Percentiles rank a stretch among this genome's conserved stretches.
Evolutionary conservation across 2,888 invertebrate genomes (phyloP).

Genomic region (Allolobophora icterica): DNA sequence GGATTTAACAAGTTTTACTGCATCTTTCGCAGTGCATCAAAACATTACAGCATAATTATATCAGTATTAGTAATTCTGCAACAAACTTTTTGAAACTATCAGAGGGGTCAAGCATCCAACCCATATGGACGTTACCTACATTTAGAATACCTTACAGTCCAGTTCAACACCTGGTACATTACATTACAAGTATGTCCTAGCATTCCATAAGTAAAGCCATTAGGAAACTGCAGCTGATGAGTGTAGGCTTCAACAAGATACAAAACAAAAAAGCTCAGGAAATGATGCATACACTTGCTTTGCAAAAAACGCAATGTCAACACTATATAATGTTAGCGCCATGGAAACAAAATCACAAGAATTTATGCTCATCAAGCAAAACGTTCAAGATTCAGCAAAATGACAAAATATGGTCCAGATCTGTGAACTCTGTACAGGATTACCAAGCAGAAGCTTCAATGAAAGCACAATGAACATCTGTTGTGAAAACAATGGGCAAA

Average conservation of each 20-base stretch:
- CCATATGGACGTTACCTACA: not conserved
- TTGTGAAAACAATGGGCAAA: not conserved
- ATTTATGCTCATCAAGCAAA: not conserved
- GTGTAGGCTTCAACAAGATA: not conserved
- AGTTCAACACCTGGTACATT: not conserved
- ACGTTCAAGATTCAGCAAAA: not conserved
- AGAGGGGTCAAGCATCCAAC: not conserved
- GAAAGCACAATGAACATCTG: not conserved
- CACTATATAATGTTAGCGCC: not conserved
- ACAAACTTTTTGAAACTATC: not conserved
- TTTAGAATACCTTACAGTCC: not conserved
- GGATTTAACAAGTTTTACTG: slow-evolving; percentile 8
- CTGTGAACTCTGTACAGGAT: not conserved
- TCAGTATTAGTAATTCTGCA: not conserved
- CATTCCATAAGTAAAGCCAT: not conserved
- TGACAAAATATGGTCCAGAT: not conserved
- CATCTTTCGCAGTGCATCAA: not conserved
- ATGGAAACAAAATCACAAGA: slow-evolving; percentile 12
- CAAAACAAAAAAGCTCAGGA: not conserved
- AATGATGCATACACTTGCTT: not conserved
- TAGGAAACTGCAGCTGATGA: not conserved
- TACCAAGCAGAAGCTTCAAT: not conserved
- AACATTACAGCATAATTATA: not conserved
- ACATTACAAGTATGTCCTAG: not conserved
- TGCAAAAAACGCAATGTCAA: not conserved